phyloP scores from a whole-genome alignment of 2,888 invertebrate species.

The Caenorhabditis sp. region DNA sequence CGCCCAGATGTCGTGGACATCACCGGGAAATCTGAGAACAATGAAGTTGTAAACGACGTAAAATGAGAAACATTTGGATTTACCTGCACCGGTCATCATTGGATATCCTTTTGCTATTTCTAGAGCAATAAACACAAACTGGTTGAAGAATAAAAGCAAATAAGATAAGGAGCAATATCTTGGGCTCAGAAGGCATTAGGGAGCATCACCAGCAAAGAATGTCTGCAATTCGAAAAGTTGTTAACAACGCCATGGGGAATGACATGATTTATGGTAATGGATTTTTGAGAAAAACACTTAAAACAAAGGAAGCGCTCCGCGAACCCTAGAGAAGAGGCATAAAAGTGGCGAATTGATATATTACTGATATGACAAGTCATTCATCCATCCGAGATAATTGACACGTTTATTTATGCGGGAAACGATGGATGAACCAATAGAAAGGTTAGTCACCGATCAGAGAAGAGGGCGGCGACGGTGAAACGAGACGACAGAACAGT shows the following conservation, averaged over 20 bases:
- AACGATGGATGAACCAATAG: background rate
- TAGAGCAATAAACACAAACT: background rate
- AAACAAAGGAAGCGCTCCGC: conserved; percentile 1
- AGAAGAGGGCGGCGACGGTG: conserved; percentile 40
- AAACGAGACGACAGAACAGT: conserved; percentile 52
- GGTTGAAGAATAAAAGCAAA: background rate
- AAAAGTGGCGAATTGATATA: conserved; percentile 35
- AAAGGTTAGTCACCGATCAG: conserved; percentile 14
- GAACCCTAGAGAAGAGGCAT: conserved; percentile 10
- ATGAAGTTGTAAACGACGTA: too few species aligned
- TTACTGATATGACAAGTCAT: conserved; percentile 56
- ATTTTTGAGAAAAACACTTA: conserved; percentile 1
- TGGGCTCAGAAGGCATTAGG: conserved; percentile 48
- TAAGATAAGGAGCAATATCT: background rate
- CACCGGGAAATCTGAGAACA: conserved; percentile 45
- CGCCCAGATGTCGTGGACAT: conserved; percentile 61
- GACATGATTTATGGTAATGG: conserved; percentile 24
- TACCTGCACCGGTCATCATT: conserved; percentile 53
- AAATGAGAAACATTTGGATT: too few species aligned
- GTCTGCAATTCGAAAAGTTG: conserved; percentile 39
- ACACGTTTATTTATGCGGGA: conserved; percentile 52
- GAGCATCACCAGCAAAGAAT: conserved; percentile 45
- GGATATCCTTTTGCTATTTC: conserved; percentile 33
- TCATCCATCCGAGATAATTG: conserved; percentile 54
- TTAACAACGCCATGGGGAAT: conserved; percentile 10